These are phyloP conservation scores for Crotalus helleri DNA, from an alignment of 2,113 vertebrate genomes.

Conservation along the genomic window DNA sequence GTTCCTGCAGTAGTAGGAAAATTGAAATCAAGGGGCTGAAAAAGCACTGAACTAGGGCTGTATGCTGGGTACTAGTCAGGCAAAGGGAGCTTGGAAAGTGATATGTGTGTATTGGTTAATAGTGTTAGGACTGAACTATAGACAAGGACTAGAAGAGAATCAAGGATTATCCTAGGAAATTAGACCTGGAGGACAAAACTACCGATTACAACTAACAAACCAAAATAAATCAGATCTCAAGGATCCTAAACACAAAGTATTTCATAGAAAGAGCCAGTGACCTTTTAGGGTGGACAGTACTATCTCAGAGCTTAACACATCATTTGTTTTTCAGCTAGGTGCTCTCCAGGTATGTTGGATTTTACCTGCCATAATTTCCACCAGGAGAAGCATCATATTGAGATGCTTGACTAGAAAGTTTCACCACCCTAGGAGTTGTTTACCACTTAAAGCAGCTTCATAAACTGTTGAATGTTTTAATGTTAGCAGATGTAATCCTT, in stretches of 20 bases:
- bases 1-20: accelerated
- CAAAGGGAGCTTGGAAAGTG: not conserved
- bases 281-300: not conserved
- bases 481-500: not conserved
- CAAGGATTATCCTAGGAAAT: not conserved
- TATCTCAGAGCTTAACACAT: not conserved
- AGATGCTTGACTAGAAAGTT: not conserved
- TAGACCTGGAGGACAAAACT: not conserved
- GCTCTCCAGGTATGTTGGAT: not conserved
- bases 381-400: not conserved
- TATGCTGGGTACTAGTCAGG: accelerated
- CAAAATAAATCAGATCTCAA: not conserved
- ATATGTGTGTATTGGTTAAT: not conserved
- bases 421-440: not conserved
- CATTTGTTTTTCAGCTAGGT: not conserved
- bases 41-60: no score
- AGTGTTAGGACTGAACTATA: not conserved
- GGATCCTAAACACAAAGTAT: not conserved
- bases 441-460: not conserved
- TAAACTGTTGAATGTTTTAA: not conserved
- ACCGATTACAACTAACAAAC: not conserved
- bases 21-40: not conserved
- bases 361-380: not conserved
- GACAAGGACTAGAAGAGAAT: not conserved
- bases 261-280: not conserved